Evolutionary conservation across 1,140 invertebrate genomes (phyloP), one percentile per base, ranked within the genome.

Genomic region (Andricus grossulariae): DNA sequence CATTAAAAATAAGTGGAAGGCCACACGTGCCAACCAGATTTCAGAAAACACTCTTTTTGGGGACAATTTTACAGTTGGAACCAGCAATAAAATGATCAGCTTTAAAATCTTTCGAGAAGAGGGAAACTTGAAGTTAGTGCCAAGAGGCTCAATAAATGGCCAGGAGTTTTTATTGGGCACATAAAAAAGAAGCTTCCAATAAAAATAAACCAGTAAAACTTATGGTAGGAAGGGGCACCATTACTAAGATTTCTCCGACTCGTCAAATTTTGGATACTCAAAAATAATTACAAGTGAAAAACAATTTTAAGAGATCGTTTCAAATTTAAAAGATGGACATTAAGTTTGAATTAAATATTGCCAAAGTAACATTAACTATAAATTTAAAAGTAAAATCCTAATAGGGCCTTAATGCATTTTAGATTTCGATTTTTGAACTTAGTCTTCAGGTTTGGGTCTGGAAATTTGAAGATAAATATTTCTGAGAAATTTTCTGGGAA

Each of bases 141-240:
- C 60, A 66, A 39, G 60, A 66, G 25, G 21, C 55, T 57, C 55
- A 60, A 66, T 66, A 66, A 66, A 66, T 66, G 60, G 25, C 39
- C 60, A 66, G 25, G 7, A 66, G 7, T 45, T 32, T 66, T 66
- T 66, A 66, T 66, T 66, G 32, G 60, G 60, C 32, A 66, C n/a
- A 66, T 66, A 66, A 66, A 66, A 66, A 66, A 66, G 60, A 45
- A 66, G 15, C 7, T 39, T 15, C 60, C 32, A 66, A 39, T 66
- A 66, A 66, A 60, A 60, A 60, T 60, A 60, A 66, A 66, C 39
- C 25, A 15, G 16, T 25, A 16, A 15, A 25, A 60, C n/a, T 45
- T 66, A 66, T 66, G 32, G 25, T n/a, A 39, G 15, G 7, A 32
- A 39, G 16, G 39, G 15, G 10, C 25, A 2, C 8, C 10, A 45